Base-by-base conservation (phyloP, 2,113 vertebrate genomes). In the Saguinus imperator region DNA sequence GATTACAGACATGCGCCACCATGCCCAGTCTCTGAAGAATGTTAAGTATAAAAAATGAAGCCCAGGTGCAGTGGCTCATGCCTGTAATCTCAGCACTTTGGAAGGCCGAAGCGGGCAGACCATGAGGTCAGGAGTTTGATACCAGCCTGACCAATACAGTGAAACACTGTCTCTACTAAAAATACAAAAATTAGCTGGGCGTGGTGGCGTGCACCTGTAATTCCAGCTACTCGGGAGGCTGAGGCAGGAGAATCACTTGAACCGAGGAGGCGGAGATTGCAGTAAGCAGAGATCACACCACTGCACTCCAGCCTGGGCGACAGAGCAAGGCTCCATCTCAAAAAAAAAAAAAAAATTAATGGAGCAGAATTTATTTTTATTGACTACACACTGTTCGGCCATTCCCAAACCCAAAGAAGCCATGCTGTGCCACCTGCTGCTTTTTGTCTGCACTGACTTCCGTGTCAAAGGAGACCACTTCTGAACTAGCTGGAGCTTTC, bases 381-480 rank as follows among this genome's bases (percentile, higher is more conserved):
- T 27, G 61, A 2, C n/a, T 37, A 57, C 27, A 25, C 70, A 27
- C 23, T 13, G 14, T 11, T 79, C 61, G 61, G 18, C 37, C 35
- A 32, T 48, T 40, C 37, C 23, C 32, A 25, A 66, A 68, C 37
- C 35, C 29, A 64, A 66, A 32, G 6, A 29, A 83, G 70, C 5
- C 10, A 37, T 1, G 2, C 13, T 82, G 73, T 9, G 79, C 83
- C 93, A 52, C 73, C 95, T 94, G 40, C 50, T 77, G 96, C 87
- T n/a, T 2, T 1, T 25, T 37, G 13, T 16, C 27, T 20, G 25
- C 52, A 57, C n/a, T 18, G 40, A 52, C 21, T 17, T 61, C 11
- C 40, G 3, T 1, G 18, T 3, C 66, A 0, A 2, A 0, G 12
- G 64, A 40, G n/a, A 12, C 5, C 16, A 2, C 10, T 50, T 37